Evolutionary conservation across 1,140 invertebrate species (phyloP), one percentile per base, ranked within the genome.

Genomic region (Bombus impatiens): DNA sequence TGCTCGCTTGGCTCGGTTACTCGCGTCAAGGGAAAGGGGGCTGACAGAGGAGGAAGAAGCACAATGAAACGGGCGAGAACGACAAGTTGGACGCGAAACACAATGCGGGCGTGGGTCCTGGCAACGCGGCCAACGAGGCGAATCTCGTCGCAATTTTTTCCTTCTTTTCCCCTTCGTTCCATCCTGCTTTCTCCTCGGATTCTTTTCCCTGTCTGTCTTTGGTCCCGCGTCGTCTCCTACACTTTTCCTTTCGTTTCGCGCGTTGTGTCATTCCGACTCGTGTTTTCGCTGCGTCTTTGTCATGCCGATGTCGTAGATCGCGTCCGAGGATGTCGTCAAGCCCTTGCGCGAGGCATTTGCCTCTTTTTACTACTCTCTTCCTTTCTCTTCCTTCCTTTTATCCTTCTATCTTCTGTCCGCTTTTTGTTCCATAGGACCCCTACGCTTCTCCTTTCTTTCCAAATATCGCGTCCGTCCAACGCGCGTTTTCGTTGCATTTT

Each of bases 71-170:
- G 65, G 88, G 82, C 90, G 88, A 89, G 89, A 91, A 75, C 91
- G 89, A 92, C 91, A 91, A 91, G 90, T 91, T 90, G 90, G 83
- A 89, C 84, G 86, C 80, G 68, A 91, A 91, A 88, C 88, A 91
- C 90, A 91, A 91, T 91, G 90, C 90, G 86, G 88, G 90, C 90
- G 90, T 91, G 88, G 90, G 88, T 91, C 88, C 90, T 91, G 68
- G 87, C 80, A 77, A 84, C 87, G 70, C 77, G 88, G 42, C 87
- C 89, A 76, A 87, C 87, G 87, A 87, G 89, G 89, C 89, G 87
- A 91, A 91, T 87, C 89, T 88, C 79, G 82, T 74, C 37, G 72
- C 72, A 18, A 22, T 86, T 67, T 62, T 74, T 65, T 42, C 22
- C 32, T 13, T 28, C 5, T 25, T 40, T 44, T 44, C 70, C 13